These are phyloP conservation scores for Palaemon carinicauda DNA, from an alignment of 1,140 invertebrate genomes.

Conservation along the genomic window DNA sequence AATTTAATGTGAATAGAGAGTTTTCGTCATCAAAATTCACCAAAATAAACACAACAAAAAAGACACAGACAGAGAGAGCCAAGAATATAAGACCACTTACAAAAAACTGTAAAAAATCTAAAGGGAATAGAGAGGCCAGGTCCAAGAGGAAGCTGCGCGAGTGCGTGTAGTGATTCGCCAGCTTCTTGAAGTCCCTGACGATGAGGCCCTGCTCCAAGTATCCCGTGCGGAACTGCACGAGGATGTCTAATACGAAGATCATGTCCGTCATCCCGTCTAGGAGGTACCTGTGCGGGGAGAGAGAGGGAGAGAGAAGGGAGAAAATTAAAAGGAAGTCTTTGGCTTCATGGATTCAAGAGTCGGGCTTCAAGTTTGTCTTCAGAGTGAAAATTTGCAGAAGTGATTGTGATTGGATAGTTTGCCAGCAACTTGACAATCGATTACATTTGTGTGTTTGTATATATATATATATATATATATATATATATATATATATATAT, in stretches of 20 bases:
- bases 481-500: not conserved
- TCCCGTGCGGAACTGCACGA: slow-evolving; percentile 92
- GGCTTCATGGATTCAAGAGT: too few species aligned
- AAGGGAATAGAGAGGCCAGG: slow-evolving; percentile 80
- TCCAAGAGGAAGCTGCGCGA: slow-evolving; percentile 89
- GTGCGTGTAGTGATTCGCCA: slow-evolving; percentile 86
- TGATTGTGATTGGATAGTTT: too few species aligned
- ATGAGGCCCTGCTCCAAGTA: slow-evolving; percentile 94
- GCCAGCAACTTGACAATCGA: too few species aligned
- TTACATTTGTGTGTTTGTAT: too few species aligned
- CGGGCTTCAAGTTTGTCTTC: too few species aligned
- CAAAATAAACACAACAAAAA: not conserved
- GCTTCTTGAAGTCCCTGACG: slow-evolving; percentile 89
- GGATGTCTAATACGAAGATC: slow-evolving; percentile 86
- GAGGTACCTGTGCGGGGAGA: slow-evolving; percentile 37
- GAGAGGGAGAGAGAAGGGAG: not conserved
- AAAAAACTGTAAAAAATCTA: slow-evolving; percentile 85
- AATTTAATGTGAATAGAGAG: too few species aligned
- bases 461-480: not conserved
- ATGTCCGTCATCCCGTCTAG: slow-evolving; percentile 81
- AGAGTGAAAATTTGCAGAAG: too few species aligned
- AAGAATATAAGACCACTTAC: slow-evolving; percentile 69
- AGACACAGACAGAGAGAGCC: not conserved
- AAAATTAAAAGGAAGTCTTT: not conserved
- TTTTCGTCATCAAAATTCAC: too few species aligned